Base-by-base conservation (phyloP, 1,140 invertebrate genomes). In the Penaeus indicus region DNA sequence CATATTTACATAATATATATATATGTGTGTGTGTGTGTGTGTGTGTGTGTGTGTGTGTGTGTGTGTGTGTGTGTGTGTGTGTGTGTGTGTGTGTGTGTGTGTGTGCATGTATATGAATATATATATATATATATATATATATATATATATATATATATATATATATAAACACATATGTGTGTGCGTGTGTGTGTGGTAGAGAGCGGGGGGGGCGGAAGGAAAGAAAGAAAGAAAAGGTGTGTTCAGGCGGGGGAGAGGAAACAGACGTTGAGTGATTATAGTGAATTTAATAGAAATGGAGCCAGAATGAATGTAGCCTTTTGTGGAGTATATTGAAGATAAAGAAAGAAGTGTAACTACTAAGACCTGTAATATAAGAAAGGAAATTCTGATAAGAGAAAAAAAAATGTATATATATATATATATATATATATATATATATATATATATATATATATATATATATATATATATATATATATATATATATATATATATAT, bases 401-500 rank as follows among this genome's bases (percentile, higher is more conserved):
- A 13, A n/a, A 13, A 69, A 13, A 69, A 69, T 69, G 22, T 69
- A 69, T 69, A 69, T 22, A 69, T 69, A 69, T 69, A 69, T 22
- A 69, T 69, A 69, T 69, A 69, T 69, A 19, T n/a, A n/a, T n/a
- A 67, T 18, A 67, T 67, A 67, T 67, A 67, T 69, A 69, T 69
- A 69, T 16, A 69, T 19, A 22, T 69, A 22, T 69, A 22, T 69
- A 22, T 69, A 22, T 69, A 22, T 22, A 22, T 69, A 22, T 22
- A 22, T 69, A 22, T 69, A 22, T 22, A 22, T 69, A 22, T 69
- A 22, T 69, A 22, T 69, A 69, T 69, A 22, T 72, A 72, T 25
- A n/a, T 22, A 72, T 72, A n/a, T 72, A 72, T 72, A n/a, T 72
- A 72, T 72, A n/a, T 72, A 72, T 72, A n/a, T 72, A 72, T 72